Evolutionary conservation across 2,797 vertebrate genomes (phyloP).

Genomic region (Cynopterus sphinx): DNA sequence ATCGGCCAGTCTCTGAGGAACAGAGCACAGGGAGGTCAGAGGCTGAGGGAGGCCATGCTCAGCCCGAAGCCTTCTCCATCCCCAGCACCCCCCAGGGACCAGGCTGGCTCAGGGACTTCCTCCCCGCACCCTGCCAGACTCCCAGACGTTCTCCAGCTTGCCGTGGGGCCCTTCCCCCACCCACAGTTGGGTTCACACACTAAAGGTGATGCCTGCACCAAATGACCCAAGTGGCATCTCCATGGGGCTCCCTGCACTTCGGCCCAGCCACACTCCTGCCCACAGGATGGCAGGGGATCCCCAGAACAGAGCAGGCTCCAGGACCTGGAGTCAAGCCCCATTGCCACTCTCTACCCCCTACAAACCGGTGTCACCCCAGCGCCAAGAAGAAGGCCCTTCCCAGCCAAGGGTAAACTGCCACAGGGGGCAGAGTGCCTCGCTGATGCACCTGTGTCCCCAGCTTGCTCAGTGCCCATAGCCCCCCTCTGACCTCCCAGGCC

Average conservation of each 20-base stretch:
- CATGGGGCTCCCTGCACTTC: not conserved
- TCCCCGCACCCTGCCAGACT: not conserved
- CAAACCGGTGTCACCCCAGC: not conserved
- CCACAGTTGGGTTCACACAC: not conserved
- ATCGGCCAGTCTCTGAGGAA: conserved; percentile 91
- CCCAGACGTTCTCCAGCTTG: not conserved
- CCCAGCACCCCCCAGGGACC: not conserved
- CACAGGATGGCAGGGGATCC: not conserved
- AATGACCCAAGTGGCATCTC: not conserved
- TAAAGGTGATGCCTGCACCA: not conserved
- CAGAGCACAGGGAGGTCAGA: conserved; percentile 64
- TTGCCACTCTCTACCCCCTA: not conserved
- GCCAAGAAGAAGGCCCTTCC: not conserved
- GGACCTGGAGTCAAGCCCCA: not conserved
- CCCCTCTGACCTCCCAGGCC: not conserved
- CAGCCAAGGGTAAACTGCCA: not conserved
- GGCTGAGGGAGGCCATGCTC: not conserved
- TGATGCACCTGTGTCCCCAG: not conserved
- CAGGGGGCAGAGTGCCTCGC: not conserved
- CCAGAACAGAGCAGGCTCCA: not conserved
- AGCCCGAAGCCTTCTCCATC: not conserved
- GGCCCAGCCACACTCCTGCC: no score
- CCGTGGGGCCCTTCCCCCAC: not conserved
- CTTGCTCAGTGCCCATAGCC: not conserved
- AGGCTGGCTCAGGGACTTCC: not conserved